Evolutionary conservation across 2,888 invertebrate genomes (phyloP).

Genomic region (Ceraclea dissimilis): DNA sequence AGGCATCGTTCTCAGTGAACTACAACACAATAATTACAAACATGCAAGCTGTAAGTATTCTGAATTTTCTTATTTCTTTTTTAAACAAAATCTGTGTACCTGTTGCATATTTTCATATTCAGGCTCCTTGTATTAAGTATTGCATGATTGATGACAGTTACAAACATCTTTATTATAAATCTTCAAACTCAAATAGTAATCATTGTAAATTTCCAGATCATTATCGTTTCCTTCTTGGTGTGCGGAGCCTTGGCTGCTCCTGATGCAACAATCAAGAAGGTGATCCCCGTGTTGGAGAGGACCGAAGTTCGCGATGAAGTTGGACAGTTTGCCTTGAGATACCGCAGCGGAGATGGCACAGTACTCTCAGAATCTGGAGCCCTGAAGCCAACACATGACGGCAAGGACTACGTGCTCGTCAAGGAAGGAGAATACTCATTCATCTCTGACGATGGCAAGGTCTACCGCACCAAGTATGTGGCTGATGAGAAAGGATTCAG

Average conservation of each 20-base stretch:
- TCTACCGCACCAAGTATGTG: conserved; percentile 22
- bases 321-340: conserved; percentile 22
- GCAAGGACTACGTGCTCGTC: conserved; percentile 22
- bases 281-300: conserved; percentile 20
- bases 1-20: too few species aligned
- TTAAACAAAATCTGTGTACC: too few species aligned
- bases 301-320: conserved; percentile 21
- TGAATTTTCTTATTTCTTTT: too few species aligned
- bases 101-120: too few species aligned
- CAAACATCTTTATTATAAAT: background rate
- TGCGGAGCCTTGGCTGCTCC: conserved; percentile 1
- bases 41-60: too few species aligned
- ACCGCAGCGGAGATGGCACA: conserved; percentile 22
- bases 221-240: background rate
- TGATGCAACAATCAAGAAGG: conserved; percentile 3
- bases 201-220: background rate
- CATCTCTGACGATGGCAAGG: conserved; percentile 18
- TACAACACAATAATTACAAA: too few species aligned
- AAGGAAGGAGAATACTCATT: conserved; percentile 22
- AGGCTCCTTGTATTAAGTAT: too few species aligned
- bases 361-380: conserved; percentile 19
- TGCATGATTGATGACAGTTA: too few species aligned
- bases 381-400: conserved; percentile 22
- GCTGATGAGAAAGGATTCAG: conserved; percentile 23
- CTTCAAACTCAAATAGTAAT: background rate